These are phyloP conservation scores for Drosophila mettleri DNA, from an alignment of 2,888 invertebrate genomes.

Conservation along the genomic window DNA sequence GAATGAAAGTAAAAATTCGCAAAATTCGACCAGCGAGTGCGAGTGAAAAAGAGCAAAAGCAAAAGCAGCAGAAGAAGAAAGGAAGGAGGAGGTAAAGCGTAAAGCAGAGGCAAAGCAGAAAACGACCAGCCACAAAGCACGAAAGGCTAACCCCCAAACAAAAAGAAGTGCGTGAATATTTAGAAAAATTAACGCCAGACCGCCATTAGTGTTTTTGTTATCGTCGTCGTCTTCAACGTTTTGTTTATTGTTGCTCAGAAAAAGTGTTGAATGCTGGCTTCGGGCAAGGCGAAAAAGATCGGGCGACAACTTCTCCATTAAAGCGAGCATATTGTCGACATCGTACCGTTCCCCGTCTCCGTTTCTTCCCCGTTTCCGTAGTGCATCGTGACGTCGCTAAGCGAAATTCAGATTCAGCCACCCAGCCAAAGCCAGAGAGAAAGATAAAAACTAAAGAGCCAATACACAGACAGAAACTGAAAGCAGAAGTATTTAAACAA, in stretches of 20 bases:
- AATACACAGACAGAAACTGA: conserved; percentile 46
- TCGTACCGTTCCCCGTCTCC: conserved; percentile 45
- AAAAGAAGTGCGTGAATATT: conserved; percentile 72
- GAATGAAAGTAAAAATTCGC: conserved; percentile 62
- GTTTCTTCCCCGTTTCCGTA: conserved; percentile 35
- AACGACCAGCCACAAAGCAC: conserved; percentile 68
- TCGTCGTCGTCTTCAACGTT: conserved; percentile 48
- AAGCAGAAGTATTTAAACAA: conserved; percentile 46
- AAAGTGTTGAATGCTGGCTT: conserved; percentile 58
- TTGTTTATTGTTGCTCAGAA: conserved; percentile 48
- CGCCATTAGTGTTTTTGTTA: conserved; percentile 67
- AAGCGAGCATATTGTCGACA: conserved; percentile 65
- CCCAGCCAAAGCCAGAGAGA: conserved; percentile 53
- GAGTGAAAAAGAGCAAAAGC: conserved; percentile 60
- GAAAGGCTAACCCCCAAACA: conserved; percentile 66
- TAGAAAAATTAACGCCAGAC: conserved; percentile 75
- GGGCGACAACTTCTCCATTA: conserved; percentile 65
- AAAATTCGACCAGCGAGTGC: conserved; percentile 58
- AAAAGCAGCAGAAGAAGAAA: conserved; percentile 35
- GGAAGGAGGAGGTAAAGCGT: conserved; percentile 39
- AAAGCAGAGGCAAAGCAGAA: conserved; percentile 48
- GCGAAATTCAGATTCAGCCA: conserved; percentile 61
- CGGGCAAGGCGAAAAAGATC: conserved; percentile 56
- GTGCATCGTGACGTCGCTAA: conserved; percentile 66
- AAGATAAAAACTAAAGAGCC: conserved; percentile 41